phyloP scores from a whole-genome alignment of 2,797 vertebrate species.

The Megalops cyprinoides region DNA sequence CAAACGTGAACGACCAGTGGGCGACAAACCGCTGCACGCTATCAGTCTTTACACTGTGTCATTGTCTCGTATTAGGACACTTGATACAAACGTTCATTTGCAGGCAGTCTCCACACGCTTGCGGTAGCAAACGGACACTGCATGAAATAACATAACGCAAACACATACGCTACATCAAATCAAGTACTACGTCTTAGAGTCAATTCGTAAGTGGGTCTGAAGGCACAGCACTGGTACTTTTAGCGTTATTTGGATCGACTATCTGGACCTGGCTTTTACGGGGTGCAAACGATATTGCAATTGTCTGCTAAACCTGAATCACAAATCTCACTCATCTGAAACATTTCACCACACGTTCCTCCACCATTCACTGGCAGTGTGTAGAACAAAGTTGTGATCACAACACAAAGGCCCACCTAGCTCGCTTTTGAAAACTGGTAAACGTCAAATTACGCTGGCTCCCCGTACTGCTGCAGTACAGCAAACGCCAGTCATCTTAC shows the following conservation, averaged over 20 bases:
- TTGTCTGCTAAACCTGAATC: neutral
- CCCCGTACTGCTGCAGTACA: neutral
- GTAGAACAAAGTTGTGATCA: neutral
- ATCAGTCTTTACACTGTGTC: neutral
- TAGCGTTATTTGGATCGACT: neutral
- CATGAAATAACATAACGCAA: no score
- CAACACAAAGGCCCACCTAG: neutral
- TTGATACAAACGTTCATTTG: neutral
- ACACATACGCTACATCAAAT: no score
- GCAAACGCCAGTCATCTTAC: neutral
- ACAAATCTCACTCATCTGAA: neutral
- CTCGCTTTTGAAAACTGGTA: neutral
- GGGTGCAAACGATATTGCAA: neutral
- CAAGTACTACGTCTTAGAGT: neutral
- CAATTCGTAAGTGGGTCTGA: neutral
- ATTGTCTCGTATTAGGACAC: neutral
- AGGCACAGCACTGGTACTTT: neutral
- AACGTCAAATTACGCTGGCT: neutral
- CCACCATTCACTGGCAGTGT: neutral
- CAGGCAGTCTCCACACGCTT: neutral
- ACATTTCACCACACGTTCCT: neutral
- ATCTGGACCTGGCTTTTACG: neutral
- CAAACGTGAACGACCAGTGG: no score
- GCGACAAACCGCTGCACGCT: neutral
- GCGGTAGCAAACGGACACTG: neutral